Conservation (phyloP, 2,888 invertebrate species). For the Athripsodes cinereus region DNA sequence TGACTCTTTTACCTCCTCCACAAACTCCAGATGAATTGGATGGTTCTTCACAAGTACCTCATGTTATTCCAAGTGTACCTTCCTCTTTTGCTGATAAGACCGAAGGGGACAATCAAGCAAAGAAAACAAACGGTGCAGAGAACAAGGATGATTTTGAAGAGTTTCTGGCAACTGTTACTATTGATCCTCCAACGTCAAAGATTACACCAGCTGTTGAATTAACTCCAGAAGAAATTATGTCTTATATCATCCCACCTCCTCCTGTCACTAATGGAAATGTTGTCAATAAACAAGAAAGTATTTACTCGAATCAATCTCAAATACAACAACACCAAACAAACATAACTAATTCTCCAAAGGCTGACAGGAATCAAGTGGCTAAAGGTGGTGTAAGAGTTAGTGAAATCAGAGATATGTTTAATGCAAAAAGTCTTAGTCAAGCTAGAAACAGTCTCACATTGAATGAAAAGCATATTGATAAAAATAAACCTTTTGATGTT, state of each 20-base stretch:
- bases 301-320: constrained; percentile 42
- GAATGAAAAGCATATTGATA: constrained; percentile 40
- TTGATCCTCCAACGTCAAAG: constrained; percentile 74
- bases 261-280: constrained; percentile 53
- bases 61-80: constrained; percentile 66
- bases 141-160: constrained; percentile 63
- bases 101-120: constrained; percentile 31
- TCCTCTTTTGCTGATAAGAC: constrained; percentile 67
- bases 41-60: constrained; percentile 57
- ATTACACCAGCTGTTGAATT: constrained; percentile 70
- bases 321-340: constrained; percentile 32
- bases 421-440: constrained; percentile 46
- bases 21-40: constrained; percentile 78
- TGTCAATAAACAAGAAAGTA: constrained; percentile 40
- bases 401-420: constrained; percentile 50
- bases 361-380: constrained; percentile 43
- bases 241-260: constrained; percentile 78
- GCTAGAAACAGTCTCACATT: constrained; percentile 48
- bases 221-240: constrained; percentile 78
- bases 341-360: constrained; percentile 5
- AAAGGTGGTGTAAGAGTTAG: constrained; percentile 54
- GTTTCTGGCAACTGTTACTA: constrained; percentile 75
- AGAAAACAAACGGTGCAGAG: constrained; percentile 30
- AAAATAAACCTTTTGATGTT: constrained; percentile 33
- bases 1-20: constrained; percentile 82